phyloP scores from a whole-genome alignment of 2,113 vertebrate genomes.

The Otus sunia region DNA sequence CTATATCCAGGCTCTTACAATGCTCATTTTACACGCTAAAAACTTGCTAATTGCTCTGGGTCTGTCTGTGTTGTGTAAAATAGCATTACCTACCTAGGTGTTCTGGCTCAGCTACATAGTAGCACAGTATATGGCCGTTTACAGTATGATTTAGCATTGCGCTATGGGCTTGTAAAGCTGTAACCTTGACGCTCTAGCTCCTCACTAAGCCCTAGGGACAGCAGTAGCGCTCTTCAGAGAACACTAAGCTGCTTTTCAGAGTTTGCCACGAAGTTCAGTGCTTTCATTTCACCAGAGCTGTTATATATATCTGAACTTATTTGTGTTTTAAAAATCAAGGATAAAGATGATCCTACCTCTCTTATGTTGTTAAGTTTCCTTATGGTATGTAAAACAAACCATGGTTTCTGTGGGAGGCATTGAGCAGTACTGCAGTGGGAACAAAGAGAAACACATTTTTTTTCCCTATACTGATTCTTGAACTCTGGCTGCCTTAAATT shows the following conservation, averaged over 20 bases:
- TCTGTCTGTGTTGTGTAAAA: accelerated
- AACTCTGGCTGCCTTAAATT: background rate
- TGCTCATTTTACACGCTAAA: accelerated
- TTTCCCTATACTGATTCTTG: background rate
- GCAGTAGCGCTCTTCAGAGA: background rate
- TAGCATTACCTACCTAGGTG: no score
- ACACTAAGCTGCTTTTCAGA: accelerated
- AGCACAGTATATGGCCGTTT: background rate
- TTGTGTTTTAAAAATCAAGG: background rate
- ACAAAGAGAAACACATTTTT: background rate
- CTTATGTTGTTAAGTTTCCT: background rate
- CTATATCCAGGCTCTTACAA: accelerated
- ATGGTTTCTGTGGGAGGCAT: background rate
- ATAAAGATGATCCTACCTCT: background rate
- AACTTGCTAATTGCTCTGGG: background rate
- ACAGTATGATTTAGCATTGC: background rate
- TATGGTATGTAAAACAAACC: background rate
- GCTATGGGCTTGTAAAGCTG: background rate
- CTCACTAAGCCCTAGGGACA: background rate
- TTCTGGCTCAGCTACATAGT: background rate
- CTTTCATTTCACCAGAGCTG: background rate
- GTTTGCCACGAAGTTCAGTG: accelerated
- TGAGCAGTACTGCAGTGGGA: background rate
- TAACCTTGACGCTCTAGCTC: background rate
- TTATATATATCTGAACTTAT: background rate